phyloP scores from a whole-genome alignment of 2,888 invertebrate genomes.

The Agrotis ipsilon region DNA sequence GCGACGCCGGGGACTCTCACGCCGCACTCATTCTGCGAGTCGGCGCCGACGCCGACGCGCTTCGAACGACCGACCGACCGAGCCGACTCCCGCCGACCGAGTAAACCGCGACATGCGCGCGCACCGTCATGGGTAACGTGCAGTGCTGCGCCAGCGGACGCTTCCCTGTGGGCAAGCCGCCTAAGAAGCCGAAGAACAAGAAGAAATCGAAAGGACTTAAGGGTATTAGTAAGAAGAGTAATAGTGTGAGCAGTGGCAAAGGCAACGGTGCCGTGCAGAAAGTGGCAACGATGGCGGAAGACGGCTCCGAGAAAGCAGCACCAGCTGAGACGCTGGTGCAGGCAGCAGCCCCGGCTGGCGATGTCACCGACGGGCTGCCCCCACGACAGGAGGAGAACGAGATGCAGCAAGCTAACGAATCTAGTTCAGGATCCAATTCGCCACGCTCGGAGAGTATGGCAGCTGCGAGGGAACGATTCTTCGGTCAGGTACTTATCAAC shows the following conservation, averaged over 20 bases:
- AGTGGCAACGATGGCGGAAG: slow-evolving; percentile 84
- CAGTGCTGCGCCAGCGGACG: slow-evolving; percentile 90
- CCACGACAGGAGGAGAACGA: slow-evolving; percentile 61
- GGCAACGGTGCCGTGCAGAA: slow-evolving; percentile 79
- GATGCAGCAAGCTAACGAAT: slow-evolving; percentile 56
- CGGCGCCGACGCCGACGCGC: slow-evolving; percentile 91
- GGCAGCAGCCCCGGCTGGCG: slow-evolving; percentile 72
- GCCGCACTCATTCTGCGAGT: slow-evolving; percentile 87
- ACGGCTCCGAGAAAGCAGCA: slow-evolving; percentile 79
- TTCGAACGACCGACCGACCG: slow-evolving; percentile 90
- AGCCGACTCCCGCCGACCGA: slow-evolving; percentile 86
- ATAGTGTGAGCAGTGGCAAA: slow-evolving; percentile 83
- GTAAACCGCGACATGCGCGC: slow-evolving; percentile 89
- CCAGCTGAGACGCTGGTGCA: slow-evolving; percentile 77
- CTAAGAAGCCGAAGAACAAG: slow-evolving; percentile 82
- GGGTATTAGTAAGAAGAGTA: slow-evolving; percentile 80
- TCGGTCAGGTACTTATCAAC: slow-evolving; percentile 81
- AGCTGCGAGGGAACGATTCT: slow-evolving; percentile 87
- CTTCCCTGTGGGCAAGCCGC: slow-evolving; percentile 83
- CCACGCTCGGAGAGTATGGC: slow-evolving; percentile 83
- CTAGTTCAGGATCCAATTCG: slow-evolving; percentile 73
- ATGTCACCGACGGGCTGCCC: slow-evolving; percentile 61
- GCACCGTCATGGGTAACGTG: slow-evolving; percentile 90
- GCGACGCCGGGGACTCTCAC: slow-evolving; percentile 81
- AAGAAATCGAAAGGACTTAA: slow-evolving; percentile 76